Conservation (phyloP, 1,140 invertebrate genomes). For the Zaprionus tsacasi region DNA sequence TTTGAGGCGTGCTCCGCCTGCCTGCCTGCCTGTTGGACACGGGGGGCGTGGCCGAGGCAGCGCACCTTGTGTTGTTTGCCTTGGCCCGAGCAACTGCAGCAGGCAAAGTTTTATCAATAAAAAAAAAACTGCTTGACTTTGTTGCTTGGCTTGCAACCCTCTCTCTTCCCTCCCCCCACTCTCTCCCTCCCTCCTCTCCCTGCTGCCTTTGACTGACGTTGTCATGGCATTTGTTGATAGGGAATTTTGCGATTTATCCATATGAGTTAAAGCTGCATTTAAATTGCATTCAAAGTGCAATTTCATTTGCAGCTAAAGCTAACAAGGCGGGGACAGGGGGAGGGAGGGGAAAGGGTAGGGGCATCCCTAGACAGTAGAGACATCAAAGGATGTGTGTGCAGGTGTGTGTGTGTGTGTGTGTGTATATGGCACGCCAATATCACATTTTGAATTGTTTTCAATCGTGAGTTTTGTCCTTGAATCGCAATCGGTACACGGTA, state of each 20-base stretch:
- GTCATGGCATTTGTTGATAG: constrained; percentile 57
- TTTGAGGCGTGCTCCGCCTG: neutral
- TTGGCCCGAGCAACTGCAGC: constrained; percentile 52
- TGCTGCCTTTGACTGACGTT: constrained; percentile 27
- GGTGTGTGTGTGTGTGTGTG: constrained; percentile 8
- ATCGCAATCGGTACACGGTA: constrained; percentile 29
- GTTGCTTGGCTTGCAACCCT: constrained; percentile 8
- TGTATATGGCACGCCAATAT: constrained; percentile 42
- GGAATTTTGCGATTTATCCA: constrained; percentile 34
- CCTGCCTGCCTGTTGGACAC: neutral
- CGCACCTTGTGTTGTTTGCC: constrained; percentile 37
- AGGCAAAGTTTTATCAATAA: constrained; percentile 77
- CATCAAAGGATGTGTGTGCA: neutral
- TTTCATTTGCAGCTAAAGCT: constrained; percentile 50
- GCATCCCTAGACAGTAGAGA: neutral
- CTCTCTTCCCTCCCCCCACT: neutral
- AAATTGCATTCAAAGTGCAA: constrained; percentile 64
- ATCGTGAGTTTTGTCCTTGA: constrained; percentile 64
- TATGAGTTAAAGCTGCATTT: constrained; percentile 33
- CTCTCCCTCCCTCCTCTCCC: neutral
- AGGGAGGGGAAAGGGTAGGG: neutral
- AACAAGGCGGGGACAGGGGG: neutral
- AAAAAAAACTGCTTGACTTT: constrained; percentile 61
- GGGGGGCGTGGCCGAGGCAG: neutral
- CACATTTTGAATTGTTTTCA: constrained; percentile 68